Conservation (phyloP, 2,113 vertebrate genomes). For the Scytalopus superciliaris region DNA sequence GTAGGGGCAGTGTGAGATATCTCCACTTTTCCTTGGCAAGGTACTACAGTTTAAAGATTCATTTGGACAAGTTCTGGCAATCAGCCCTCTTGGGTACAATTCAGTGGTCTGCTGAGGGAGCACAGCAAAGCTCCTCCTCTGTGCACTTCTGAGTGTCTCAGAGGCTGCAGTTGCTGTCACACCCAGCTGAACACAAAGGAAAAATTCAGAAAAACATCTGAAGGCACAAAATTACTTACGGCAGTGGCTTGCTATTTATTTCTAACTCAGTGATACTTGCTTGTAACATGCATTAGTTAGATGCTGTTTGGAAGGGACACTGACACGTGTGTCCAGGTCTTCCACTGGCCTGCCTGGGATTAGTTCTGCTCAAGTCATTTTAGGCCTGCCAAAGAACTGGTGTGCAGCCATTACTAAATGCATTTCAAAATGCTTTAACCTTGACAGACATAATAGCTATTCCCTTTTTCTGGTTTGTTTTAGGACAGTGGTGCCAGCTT, state of each 20-base stretch:
- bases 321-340: not conserved
- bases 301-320: not conserved
- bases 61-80: not conserved
- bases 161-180: not conserved
- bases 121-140: not conserved
- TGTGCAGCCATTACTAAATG: not conserved
- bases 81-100: not conserved
- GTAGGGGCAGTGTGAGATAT: not conserved
- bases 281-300: not conserved
- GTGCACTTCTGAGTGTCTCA: fast-evolving
- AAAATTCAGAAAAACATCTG: not conserved
- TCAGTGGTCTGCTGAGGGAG: not conserved
- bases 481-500: constrained; percentile 71
- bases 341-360: not conserved
- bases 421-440: not conserved
- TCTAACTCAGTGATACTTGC: not conserved
- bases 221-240: not conserved
- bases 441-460: not conserved
- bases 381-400: not conserved
- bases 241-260: not conserved
- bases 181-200: not conserved
- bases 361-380: not conserved
- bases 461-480: constrained; percentile 18
- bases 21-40: not conserved
- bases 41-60: not conserved